phyloP scores from a whole-genome alignment of 2,888 invertebrate genomes.

The Didymodactylos carnosus region DNA sequence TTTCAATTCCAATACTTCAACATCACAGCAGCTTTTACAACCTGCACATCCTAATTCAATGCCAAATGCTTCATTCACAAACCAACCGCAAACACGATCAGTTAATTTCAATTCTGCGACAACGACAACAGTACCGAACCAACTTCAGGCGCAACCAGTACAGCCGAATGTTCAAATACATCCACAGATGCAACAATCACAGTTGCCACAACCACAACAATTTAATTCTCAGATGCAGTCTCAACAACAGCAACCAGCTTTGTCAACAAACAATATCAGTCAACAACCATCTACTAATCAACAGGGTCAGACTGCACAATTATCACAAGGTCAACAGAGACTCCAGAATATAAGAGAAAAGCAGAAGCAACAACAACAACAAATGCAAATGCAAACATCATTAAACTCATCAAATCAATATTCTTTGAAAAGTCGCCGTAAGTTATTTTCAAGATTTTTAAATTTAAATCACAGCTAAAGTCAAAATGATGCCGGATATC shows the following conservation, averaged over 20 bases:
- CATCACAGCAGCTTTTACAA: not conserved
- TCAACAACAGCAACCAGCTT: not conserved
- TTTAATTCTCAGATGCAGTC: not conserved
- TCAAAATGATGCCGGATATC: not conserved
- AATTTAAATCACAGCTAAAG: not conserved
- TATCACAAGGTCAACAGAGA: too few species aligned
- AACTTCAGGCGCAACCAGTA: not conserved
- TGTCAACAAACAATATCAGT: not conserved
- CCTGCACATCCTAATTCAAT: not conserved
- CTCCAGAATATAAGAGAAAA: too few species aligned
- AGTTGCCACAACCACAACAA: not conserved
- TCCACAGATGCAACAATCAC: not conserved
- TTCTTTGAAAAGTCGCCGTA: not conserved
- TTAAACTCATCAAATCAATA: not conserved
- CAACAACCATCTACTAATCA: not conserved
- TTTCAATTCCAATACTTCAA: not conserved
- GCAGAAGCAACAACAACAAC: too few species aligned
- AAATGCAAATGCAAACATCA: too few species aligned
- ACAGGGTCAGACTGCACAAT: not conserved
- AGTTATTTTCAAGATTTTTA: not conserved
- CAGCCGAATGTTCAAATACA: not conserved
- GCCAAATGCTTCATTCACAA: not conserved
- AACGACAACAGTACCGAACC: not conserved
- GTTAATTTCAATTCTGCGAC: not conserved
- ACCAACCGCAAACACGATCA: not conserved